Evolutionary conservation across 2,113 vertebrate genomes (phyloP).

Genomic region (Trematomus loennbergii): DNA sequence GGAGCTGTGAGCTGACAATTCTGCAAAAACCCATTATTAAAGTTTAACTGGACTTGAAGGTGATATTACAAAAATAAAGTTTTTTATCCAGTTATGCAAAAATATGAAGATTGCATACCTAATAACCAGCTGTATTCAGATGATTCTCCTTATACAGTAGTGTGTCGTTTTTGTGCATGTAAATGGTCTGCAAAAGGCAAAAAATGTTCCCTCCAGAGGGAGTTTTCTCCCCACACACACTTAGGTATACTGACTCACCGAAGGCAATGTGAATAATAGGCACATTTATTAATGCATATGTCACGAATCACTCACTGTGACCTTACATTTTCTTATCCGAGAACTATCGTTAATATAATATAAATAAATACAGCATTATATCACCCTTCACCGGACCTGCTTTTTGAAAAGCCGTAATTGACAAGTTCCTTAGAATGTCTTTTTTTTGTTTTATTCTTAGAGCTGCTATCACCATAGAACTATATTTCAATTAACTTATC

Average conservation of each 20-base stretch:
- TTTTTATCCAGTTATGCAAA: slow-evolving; percentile 40
- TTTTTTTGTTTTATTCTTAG: slow-evolving; percentile 29
- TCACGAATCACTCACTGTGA: slow-evolving; percentile 1
- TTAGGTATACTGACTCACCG: slow-evolving; percentile 3
- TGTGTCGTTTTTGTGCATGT: no score
- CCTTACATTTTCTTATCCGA: slow-evolving; percentile 14
- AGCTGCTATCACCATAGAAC: slow-evolving; percentile 15
- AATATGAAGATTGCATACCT: slow-evolving; percentile 34
- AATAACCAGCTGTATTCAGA: slow-evolving; percentile 10
- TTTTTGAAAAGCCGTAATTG: slow-evolving; percentile 37
- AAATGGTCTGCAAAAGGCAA: no score
- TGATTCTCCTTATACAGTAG: no score
- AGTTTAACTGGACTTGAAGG: slow-evolving; percentile 53
- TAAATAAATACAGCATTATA: no score
- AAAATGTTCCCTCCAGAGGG: no score
- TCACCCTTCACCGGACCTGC: slow-evolving; percentile 25
- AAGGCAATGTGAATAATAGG: background rate
- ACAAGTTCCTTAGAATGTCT: slow-evolving; percentile 33
- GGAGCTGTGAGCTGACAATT: slow-evolving; percentile 54
- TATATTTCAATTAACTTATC: slow-evolving; percentile 68
- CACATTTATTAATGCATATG: slow-evolving; percentile 17
- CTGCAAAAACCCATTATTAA: slow-evolving; percentile 55
- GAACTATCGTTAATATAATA: slow-evolving; percentile 8
- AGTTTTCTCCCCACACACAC: no score
- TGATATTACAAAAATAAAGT: slow-evolving; percentile 44